A percentile compares a stretch with the other conserved stretches of the same genome.
phyloP scores from a whole-genome alignment of 2,113 vertebrate species.

The Bothrops jararaca region DNA sequence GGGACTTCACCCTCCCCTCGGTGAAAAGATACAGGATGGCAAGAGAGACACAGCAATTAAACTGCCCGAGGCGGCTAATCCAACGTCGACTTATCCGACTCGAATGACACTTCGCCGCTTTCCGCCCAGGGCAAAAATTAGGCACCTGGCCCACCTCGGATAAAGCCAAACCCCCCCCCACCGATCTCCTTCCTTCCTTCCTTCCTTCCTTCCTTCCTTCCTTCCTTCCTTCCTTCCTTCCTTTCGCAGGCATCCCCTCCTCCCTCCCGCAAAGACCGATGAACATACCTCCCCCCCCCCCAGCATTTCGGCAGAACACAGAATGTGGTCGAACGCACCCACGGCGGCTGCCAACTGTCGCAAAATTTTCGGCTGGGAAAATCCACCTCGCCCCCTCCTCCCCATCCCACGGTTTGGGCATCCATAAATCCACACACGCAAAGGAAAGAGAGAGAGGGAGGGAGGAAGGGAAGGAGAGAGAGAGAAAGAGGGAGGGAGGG shows the following conservation, averaged over 20 bases:
- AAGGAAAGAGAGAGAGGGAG: neutral
- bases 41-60: neutral
- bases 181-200: too few relatives aligned
- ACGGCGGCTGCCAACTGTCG: neutral
- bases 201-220: too few relatives aligned
- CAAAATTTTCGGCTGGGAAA: neutral
- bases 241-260: neutral
- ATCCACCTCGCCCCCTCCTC: neutral
- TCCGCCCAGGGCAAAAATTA: too few relatives aligned
- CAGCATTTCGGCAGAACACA: neutral
- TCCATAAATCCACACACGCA: slow-evolving; percentile 2
- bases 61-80: neutral
- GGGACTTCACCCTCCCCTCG: neutral
- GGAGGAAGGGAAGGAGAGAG: rapidly evolving
- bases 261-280: neutral
- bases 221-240: too few relatives aligned
- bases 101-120: neutral
- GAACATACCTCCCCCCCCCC: neutral
- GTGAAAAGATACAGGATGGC: neutral
- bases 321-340: neutral
- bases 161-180: neutral
- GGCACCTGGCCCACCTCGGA: neutral
- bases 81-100: neutral
- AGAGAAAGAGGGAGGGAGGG: too few relatives aligned
- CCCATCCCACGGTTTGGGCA: neutral